Conservation (phyloP, 2,113 vertebrate species). For the Okapia johnstoni region DNA sequence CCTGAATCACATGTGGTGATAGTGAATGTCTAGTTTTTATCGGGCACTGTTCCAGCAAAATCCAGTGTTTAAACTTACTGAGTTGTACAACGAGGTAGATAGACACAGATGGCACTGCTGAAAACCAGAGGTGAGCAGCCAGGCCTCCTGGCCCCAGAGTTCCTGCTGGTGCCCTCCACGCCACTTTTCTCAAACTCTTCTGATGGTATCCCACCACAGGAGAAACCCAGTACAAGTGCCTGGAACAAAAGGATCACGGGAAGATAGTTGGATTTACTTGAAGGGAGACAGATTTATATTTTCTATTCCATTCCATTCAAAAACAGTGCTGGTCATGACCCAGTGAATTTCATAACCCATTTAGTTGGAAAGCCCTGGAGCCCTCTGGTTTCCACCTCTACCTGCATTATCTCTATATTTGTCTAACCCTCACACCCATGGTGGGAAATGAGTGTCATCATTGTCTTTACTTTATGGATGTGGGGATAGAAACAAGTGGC, state of each 20-base stretch:
- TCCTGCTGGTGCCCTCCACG: accelerated
- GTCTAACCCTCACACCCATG: not conserved
- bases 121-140: not conserved
- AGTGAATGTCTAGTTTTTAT: not conserved
- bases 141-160: not conserved
- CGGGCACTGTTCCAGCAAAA: accelerated
- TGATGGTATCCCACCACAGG: not conserved
- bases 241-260: not conserved
- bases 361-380: not conserved
- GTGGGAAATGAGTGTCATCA: not conserved
- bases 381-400: not conserved
- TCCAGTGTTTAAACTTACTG: not conserved
- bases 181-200: not conserved
- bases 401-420: accelerated
- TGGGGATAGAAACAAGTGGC: too few relatives aligned
- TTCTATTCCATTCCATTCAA: not conserved
- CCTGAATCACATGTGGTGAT: not conserved
- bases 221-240: not conserved
- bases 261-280: not conserved
- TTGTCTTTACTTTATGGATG: not conserved
- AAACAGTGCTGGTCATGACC: not conserved
- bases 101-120: not conserved
- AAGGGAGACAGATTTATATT: not conserved
- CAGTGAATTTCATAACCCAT: not conserved
- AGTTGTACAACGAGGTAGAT: accelerated